Evolutionary conservation across 1,140 invertebrate genomes (phyloP), one percentile per base, ranked within the genome.

Genomic region (Trachymyrmex septentrionalis): DNA sequence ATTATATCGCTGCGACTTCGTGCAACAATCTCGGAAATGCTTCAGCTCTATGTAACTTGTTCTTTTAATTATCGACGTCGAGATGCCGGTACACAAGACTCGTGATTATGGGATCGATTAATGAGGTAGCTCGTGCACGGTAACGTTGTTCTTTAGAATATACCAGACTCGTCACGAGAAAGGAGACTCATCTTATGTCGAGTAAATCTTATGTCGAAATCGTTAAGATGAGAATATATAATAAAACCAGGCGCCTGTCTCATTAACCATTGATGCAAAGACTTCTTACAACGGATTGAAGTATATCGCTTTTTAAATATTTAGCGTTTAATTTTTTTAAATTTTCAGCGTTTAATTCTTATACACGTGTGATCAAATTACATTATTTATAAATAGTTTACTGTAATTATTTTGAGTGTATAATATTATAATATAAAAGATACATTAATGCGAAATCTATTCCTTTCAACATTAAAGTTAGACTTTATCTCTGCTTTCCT

Each of bases 211-310:
- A 7, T 87, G 86, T 85, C 57, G 78, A 87, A 89, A 87, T 61
- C 59, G 21, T 1, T 27, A 44, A 21, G 48, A 34, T 64, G 63
- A 71, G 27, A 53, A 61, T 48, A 61, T 75, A 30, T n/a, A n/a
- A n/a, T n/a, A 73, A 48, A 55, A 44, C n/a, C 73, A 73, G 75
- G 24, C 19, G 27, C 12, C 53, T 81, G 53, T 82, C 86, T 90
- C 87, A 77, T 90, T 90, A 90, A 64, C 14, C 53, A 81, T 88
- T 78, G 55, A 89, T 59, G 77, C n/a, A 14, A 82, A 12, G 38
- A 77, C 5, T 77, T 67, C 10, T 21, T 67, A 27, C 34, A 48
- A 77, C 7, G 1, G 3, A 27, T 2, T 50, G 53, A 59, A 55
- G 34, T 34, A 2, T 55, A 16, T 85, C 19, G 38, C n/a, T 84